Evolutionary conservation across 2,888 invertebrate species (phyloP).

Genomic region (Vesta saturnalis): DNA sequence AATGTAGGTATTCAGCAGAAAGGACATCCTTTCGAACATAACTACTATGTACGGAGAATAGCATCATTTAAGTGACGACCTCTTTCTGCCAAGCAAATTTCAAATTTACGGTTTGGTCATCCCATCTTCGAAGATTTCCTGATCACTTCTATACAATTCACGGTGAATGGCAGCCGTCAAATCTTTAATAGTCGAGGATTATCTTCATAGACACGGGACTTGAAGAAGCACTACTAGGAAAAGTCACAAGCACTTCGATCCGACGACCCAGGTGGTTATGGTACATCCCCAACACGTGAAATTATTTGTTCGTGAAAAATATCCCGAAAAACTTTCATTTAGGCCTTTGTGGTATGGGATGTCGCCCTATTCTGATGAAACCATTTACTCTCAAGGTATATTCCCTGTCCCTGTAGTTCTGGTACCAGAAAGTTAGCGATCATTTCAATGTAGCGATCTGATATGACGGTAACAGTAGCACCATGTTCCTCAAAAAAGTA

Average conservation of each 20-base stretch:
- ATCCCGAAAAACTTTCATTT: background rate
- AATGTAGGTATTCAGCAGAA: too few relatives aligned
- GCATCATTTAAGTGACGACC: too few relatives aligned
- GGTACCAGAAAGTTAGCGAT: background rate
- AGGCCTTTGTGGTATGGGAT: background rate
- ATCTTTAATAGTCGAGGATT: background rate
- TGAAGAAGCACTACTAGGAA: background rate
- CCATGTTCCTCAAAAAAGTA: too few relatives aligned
- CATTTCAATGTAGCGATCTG: too few relatives aligned
- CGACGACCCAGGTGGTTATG: background rate
- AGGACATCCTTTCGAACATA: too few relatives aligned
- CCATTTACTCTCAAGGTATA: background rate
- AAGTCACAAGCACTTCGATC: background rate
- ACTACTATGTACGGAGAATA: too few relatives aligned
- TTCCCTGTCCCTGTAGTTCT: conserved; percentile 3
- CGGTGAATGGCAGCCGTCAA: conserved; percentile 1
- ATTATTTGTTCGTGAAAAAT: background rate
- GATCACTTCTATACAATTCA: background rate
- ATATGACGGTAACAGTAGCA: background rate
- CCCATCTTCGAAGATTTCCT: too few relatives aligned
- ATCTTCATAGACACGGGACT: conserved; percentile 7
- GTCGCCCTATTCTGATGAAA: background rate
- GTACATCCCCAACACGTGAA: background rate
- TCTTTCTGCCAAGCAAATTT: background rate
- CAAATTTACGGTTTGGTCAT: background rate